Evolutionary conservation across 2,113 vertebrate species (phyloP).

Genomic region (Pontoporia blainvillei): DNA sequence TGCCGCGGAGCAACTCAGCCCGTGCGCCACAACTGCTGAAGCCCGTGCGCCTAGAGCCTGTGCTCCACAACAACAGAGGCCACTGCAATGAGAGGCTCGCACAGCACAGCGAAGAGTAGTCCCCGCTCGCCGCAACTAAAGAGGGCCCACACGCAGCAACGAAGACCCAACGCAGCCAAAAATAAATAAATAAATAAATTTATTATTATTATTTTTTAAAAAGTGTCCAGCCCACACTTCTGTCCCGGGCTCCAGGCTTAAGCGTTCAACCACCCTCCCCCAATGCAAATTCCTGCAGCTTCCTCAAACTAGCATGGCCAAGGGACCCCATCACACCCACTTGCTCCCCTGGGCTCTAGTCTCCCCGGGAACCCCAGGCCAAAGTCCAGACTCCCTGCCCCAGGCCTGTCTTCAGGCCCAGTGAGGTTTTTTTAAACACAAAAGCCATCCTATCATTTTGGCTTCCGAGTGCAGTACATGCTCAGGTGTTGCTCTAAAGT

Average conservation of each 20-base stretch:
- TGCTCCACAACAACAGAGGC: too few relatives aligned
- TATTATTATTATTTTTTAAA: too few relatives aligned
- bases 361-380: too few relatives aligned
- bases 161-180: too few relatives aligned
- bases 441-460: rapidly evolving
- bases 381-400: neutral
- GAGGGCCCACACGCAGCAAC: too few relatives aligned
- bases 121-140: too few relatives aligned
- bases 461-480: neutral
- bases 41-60: too few relatives aligned
- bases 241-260: neutral
- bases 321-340: neutral
- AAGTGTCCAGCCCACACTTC: neutral
- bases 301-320: neutral
- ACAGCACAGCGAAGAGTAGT: too few relatives aligned
- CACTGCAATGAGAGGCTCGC: too few relatives aligned
- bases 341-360: neutral
- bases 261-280: neutral
- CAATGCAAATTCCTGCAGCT: neutral
- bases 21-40: too few relatives aligned
- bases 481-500: neutral
- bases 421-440: neutral
- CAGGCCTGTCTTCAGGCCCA: neutral
- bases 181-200: too few relatives aligned
- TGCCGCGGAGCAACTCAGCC: too few relatives aligned